Conservation (phyloP, 2,113 vertebrate genomes). For the Barnardius zonarius region DNA sequence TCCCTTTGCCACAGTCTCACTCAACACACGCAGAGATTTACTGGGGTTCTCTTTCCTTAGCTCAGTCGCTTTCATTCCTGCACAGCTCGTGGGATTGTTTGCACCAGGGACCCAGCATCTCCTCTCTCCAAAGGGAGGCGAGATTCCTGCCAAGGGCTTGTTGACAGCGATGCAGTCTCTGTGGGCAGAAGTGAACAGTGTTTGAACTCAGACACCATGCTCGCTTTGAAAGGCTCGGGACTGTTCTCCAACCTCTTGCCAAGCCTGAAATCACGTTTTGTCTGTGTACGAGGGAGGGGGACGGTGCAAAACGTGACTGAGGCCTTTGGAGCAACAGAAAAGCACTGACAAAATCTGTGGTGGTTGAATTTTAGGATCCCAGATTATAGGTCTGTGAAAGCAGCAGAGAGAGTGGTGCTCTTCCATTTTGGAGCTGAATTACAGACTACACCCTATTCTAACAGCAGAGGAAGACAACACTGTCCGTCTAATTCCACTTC, state of each 20-base stretch:
- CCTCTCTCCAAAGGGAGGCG: background rate
- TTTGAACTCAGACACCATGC: background rate
- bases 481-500: background rate
- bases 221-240: background rate
- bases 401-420: background rate
- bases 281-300: background rate
- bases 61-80: background rate
- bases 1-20: constrained; percentile 26
- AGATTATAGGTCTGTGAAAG: background rate
- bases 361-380: background rate
- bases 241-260: background rate
- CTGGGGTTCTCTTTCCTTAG: background rate
- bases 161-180: background rate
- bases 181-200: background rate
- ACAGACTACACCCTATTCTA: background rate
- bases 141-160: background rate
- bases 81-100: background rate
- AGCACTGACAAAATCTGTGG: background rate
- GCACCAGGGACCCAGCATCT: background rate
- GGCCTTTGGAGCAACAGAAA: background rate
- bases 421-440: background rate
- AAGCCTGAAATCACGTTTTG: background rate
- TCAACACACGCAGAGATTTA: constrained; percentile 65
- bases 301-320: rapidly evolving
- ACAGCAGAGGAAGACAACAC: background rate